Conservation (phyloP, 37 sponge, comb jelly and placozoan species). For the Aplysina aerophoba region DNA sequence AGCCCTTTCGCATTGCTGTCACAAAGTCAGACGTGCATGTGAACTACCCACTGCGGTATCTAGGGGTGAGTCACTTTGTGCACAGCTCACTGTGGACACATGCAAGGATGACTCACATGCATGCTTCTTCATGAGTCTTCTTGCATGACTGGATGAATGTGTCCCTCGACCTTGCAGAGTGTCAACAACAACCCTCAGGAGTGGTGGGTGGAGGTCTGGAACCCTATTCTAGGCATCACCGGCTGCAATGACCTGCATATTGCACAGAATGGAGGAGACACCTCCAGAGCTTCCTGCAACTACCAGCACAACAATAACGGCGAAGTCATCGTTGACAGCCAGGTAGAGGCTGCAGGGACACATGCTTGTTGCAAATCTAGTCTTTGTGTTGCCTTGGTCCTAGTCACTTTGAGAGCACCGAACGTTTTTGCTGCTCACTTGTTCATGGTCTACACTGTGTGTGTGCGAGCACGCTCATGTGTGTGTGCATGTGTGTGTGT, state of each 20-base stretch:
- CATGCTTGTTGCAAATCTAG: no score
- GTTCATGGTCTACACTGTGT: no score
- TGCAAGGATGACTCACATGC: neutral
- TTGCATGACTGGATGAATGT: neutral
- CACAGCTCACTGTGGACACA: neutral
- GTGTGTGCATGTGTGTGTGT: no score
- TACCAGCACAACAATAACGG: conserved; percentile 5
- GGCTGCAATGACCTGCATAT: conserved; percentile 9
- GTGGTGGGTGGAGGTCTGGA: conserved; percentile 20
- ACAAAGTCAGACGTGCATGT: conserved; percentile 69
- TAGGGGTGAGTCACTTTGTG: conserved; percentile 35
- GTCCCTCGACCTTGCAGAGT: conserved; percentile 1
- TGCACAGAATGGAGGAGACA: conserved; percentile 18
- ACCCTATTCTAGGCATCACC: conserved; percentile 8
- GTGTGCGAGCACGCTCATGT: no score
- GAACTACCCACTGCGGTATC: conserved; percentile 67
- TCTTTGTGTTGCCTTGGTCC: no score
- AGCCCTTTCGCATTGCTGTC: conserved; percentile 79
- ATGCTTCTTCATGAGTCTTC: neutral
- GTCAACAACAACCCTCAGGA: conserved; percentile 35
- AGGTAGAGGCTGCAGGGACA: neutral
- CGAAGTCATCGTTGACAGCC: conserved; percentile 6
- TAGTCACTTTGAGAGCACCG: no score
- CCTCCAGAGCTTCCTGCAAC: neutral
- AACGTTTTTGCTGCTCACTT: no score